Evolutionary conservation across 2,888 invertebrate species (phyloP).

Genomic region (Tiliacea aurago): DNA sequence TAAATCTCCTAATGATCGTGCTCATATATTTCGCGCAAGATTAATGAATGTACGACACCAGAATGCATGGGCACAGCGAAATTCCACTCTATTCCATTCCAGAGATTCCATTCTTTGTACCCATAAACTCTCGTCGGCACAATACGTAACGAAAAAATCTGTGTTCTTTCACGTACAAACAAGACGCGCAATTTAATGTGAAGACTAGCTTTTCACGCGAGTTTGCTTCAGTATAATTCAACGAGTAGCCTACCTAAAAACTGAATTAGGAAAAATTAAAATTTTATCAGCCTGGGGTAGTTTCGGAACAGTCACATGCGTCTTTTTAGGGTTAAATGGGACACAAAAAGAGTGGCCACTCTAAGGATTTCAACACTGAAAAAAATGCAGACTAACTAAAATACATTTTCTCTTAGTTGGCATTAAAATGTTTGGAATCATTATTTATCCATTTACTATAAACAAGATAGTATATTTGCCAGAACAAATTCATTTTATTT

Average conservation of each 20-base stretch:
- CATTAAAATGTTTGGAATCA: too few relatives aligned
- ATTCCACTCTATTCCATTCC: conserved; percentile 47
- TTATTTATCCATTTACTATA: too few relatives aligned
- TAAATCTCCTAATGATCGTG: conserved; percentile 23
- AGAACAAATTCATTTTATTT: too few relatives aligned
- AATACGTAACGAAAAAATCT: conserved; percentile 44
- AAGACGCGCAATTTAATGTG: conserved; percentile 23
- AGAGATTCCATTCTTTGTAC: conserved; percentile 40
- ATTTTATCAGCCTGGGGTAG: not conserved
- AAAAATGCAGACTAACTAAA: too few relatives aligned
- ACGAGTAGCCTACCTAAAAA: too few relatives aligned
- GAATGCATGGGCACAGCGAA: conserved; percentile 32
- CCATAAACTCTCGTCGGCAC: conserved; percentile 25
- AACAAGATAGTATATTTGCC: too few relatives aligned
- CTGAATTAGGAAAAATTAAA: not conserved
- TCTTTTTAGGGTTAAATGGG: too few relatives aligned
- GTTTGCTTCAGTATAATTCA: not conserved
- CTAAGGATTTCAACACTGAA: too few relatives aligned
- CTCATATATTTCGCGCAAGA: conserved; percentile 41
- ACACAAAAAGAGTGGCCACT: too few relatives aligned
- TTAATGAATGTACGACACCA: conserved; percentile 44
- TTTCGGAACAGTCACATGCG: too few relatives aligned
- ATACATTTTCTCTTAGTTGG: too few relatives aligned
- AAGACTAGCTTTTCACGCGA: not conserved
- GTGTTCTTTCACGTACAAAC: conserved; percentile 28